Conservation (phyloP, 2,113 vertebrate genomes). For the Apistogramma diplotaenia region DNA sequence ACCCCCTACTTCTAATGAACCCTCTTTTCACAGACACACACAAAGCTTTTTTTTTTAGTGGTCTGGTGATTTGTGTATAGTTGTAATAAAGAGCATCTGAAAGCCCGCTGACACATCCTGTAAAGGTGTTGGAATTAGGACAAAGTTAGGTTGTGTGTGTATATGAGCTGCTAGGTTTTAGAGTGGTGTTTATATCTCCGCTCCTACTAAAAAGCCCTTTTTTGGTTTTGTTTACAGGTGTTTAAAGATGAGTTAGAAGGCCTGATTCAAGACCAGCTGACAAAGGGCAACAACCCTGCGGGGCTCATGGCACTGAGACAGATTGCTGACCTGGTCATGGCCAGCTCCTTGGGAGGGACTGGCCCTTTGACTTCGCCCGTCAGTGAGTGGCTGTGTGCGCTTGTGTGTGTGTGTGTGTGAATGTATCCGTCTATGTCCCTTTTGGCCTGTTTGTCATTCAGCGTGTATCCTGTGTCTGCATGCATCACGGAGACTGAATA, state of each 20-base stretch:
- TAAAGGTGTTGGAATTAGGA: constrained; percentile 25
- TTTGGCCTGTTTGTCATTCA: constrained; percentile 31
- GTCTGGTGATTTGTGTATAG: constrained; percentile 59
- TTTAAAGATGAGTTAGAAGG: constrained; percentile 96
- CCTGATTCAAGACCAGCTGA: constrained; percentile 94
- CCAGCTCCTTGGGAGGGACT: constrained; percentile 83
- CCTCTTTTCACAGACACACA: constrained; percentile 21
- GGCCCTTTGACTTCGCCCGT: constrained; percentile 85
- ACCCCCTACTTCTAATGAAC: constrained; percentile 13
- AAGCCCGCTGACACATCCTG: constrained; percentile 18
- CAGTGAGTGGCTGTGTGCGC: constrained; percentile 56
- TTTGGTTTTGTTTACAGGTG: constrained; percentile 79
- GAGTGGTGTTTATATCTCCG: not conserved
- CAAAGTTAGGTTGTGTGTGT: not conserved
- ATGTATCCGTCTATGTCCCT: constrained; percentile 13
- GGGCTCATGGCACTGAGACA: constrained; percentile 90
- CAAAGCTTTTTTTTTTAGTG: constrained; percentile 43
- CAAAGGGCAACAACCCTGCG: constrained; percentile 90
- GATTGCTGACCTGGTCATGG: constrained; percentile 92
- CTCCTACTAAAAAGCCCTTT: not conserved
- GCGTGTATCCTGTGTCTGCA: not conserved
- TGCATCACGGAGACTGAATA: constrained; percentile 57
- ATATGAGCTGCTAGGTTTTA: constrained; percentile 1
- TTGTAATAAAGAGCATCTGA: constrained; percentile 29
- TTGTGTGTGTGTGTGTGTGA: not conserved